Conservation (phyloP, 2,888 invertebrate species). For the Deilephila porcellus region DNA sequence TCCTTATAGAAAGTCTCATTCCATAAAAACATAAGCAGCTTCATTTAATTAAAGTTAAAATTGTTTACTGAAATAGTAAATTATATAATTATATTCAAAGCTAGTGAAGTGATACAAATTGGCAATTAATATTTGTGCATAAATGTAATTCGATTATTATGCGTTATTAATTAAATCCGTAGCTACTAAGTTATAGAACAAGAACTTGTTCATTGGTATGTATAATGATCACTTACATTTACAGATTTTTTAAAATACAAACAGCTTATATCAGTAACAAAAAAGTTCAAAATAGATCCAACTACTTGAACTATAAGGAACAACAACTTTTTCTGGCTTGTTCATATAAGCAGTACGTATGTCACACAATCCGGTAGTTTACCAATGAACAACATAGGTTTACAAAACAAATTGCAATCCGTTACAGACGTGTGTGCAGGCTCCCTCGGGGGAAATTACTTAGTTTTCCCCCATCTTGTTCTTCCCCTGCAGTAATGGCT, state of each 20-base stretch:
- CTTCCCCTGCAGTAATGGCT: slow-evolving; percentile 54
- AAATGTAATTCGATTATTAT: not conserved
- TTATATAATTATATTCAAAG: not conserved
- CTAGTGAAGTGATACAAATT: not conserved
- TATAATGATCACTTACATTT: too few relatives aligned
- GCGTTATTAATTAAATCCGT: too few relatives aligned
- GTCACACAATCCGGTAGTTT: not conserved
- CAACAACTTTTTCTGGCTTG: not conserved
- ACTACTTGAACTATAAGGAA: not conserved
- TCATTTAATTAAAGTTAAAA: not conserved
- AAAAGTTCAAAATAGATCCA: not conserved
- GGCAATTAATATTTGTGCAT: not conserved
- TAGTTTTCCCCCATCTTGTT: slow-evolving; percentile 59
- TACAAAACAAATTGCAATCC: slow-evolving; percentile 30
- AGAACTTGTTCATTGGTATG: too few relatives aligned
- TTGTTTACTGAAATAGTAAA: not conserved
- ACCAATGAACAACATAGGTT: slow-evolving; percentile 9
- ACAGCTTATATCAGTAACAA: too few relatives aligned
- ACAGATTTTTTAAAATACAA: too few relatives aligned
- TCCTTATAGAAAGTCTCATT: not conserved
- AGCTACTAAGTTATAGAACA: too few relatives aligned
- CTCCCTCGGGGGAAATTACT: slow-evolving; percentile 67
- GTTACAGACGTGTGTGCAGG: not conserved
- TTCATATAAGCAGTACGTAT: not conserved
- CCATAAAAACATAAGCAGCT: not conserved